Base-by-base conservation (phyloP, 2,797 vertebrate species). In the Enteromius trimaculatus region DNA sequence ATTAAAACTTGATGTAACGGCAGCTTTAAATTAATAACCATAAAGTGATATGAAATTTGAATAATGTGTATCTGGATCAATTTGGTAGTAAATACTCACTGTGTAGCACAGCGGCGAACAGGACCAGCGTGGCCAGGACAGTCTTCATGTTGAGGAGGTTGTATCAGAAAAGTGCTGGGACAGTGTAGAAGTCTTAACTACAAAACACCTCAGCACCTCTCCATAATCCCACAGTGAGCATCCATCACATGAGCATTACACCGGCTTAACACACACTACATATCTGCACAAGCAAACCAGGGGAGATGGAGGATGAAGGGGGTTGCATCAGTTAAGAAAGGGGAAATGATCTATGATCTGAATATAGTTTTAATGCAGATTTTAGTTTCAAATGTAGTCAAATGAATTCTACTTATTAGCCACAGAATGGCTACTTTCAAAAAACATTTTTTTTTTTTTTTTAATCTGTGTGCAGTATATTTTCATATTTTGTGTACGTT, bases 131-230 rank as follows among this genome's bases (percentile, higher is more conserved):
- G 76, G 72, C 79, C 76, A 96, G 90, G 8, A 90, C 23, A 66
- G 90, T 89, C 92, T 87, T 94, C 95, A 96, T 95, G 85, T 88
- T 13, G 49, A 84, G 37, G 89, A 86, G 86, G 13, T n/a, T 62
- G 53, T 16, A 21, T 17, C 13, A 69, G 19, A 81, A 58, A 81
- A 65, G 34, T 10, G 34, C 29, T 8, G 75, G 42, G 53, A 71
- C 51, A 51, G 53, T 78, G 65, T 39, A 72, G 53, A 66, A 9
- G 68, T 51, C 51, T 71, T 37, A 82, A 68, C 17, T 31, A 26
- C 31, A 78, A 79, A 82, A 65, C 51, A 58, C 80, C 62, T 79
- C 34, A 65, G 60, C 62, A 55, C 29, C 76, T 65, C 66, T 44
- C 44, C 49, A 47, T 79, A 79, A 82, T 82, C 80, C 80, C 29